Evolutionary conservation across 2,888 invertebrate genomes (phyloP).

Genomic region (Girardia tigrina): DNA sequence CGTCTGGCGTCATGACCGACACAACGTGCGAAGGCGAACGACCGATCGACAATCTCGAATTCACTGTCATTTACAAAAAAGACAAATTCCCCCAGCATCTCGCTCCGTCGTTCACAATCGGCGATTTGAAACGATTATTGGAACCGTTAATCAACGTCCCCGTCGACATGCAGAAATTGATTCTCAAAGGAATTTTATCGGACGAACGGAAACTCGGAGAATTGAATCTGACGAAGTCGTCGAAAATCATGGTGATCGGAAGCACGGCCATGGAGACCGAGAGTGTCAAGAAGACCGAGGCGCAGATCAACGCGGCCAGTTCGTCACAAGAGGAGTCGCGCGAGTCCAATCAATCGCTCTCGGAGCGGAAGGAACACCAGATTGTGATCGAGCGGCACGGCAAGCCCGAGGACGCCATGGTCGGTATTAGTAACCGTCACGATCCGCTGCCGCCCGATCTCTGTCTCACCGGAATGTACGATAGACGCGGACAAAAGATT

Average conservation of each 20-base stretch:
- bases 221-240: neutral
- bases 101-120: neutral
- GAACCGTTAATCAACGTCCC: neutral
- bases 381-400: constrained; percentile 72
- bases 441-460: constrained; percentile 63
- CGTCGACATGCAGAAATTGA: neutral
- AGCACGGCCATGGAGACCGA: neutral
- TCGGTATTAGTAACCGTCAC: constrained; percentile 65
- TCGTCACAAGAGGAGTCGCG: neutral
- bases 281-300: neutral
- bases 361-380: constrained; percentile 54
- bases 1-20: neutral
- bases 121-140: neutral
- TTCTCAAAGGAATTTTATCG: neutral
- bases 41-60: neutral
- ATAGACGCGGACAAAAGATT: constrained; percentile 73
- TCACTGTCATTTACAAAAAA: neutral
- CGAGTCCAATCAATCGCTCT: neutral
- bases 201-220: neutral
- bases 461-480: constrained; percentile 68
- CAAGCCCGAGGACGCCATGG: constrained; percentile 73
- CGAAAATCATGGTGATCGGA: constrained; percentile 24
- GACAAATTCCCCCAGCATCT: neutral
- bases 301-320: neutral
- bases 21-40: neutral